These are phyloP conservation scores for Cromileptes altivelis DNA, from an alignment of 2,113 vertebrate genomes.

Conservation along the genomic window DNA sequence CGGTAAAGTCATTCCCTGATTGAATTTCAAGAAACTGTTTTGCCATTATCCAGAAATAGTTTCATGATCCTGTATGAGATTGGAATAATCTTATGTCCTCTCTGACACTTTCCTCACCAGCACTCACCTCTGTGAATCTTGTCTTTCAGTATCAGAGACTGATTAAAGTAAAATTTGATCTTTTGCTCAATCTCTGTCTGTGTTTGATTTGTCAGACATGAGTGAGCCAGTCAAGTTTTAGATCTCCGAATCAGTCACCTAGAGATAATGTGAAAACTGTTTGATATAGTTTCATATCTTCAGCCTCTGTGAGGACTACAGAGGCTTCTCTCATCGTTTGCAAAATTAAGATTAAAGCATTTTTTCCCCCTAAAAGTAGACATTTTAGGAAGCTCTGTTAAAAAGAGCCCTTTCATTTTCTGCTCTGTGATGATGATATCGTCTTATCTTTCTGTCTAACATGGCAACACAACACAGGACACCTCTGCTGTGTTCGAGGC, in stretches of 20 bases:
- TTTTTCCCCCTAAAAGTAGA: neutral
- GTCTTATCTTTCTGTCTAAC: constrained; percentile 8
- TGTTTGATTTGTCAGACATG: neutral
- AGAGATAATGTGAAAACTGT: neutral
- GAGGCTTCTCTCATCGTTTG: neutral
- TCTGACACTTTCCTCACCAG: neutral
- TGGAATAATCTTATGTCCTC: neutral
- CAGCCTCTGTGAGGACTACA: neutral
- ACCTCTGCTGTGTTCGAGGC: constrained; percentile 30
- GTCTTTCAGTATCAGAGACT: constrained; percentile 6
- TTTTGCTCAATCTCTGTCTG: constrained; percentile 6
- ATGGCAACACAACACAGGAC: constrained; percentile 15
- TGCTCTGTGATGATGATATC: neutral
- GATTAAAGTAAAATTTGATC: constrained; percentile 13
- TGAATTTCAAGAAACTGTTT: neutral
- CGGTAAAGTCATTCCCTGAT: neutral
- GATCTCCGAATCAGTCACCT: neutral
- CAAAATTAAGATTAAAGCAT: neutral
- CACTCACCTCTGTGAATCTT: constrained; percentile 7
- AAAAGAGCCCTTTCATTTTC: neutral
- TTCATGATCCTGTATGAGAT: neutral
- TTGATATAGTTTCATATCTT: neutral
- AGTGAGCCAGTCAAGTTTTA: constrained; percentile 13
- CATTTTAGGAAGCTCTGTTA: neutral
- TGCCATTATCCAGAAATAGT: neutral